Evolutionary conservation across 1,140 invertebrate genomes (phyloP), one percentile per base, ranked within the genome.

Genomic region (Aphaenogaster rudis): DNA sequence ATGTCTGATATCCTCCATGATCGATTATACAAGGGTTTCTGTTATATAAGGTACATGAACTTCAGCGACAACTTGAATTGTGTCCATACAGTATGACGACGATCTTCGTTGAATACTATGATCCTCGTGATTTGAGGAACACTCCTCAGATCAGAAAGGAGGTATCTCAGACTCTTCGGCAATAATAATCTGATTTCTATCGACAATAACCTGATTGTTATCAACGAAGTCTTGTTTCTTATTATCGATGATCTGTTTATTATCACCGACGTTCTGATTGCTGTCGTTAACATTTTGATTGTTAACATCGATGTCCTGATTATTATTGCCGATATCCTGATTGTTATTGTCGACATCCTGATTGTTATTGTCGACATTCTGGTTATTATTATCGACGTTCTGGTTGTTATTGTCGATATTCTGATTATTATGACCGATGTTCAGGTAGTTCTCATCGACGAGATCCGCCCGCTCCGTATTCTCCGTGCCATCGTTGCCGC

Each of bases 101-200:
- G 79, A 45, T 48, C 17, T 61, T 13, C 28, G 80, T 82, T 28
- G 67, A 17, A 74, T 82, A 45, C n/a, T 13, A 82, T 13, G 21
- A 21, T 64, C 72, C 72, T 85, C 33, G 36, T 77, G 8, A 36
- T 81, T 63, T 52, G 52, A 61, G 28, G 85, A 66, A 59, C 59
- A 45, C 33, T 52, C 69, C 11, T 59, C 54, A 74, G 89, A 94
- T 95, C 94, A 95, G 85, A 95, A 94, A 92, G 95, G 95, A 69
- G 94, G 4, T 1, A 69, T 95, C 82, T 95, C 95, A 17, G 94
- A 93, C 17, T 94, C 93, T 80, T 93, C 93, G 42, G 89, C 79
- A 13, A 88, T 77, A 5, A 88, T 52, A 15, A 89, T 87, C 28
- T 28, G 28, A 28, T 28, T 28, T 28, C 28, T 28, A 28, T 28